Base-by-base conservation (phyloP, 2,888 invertebrate genomes). In the Apomyelois bistriatella region DNA sequence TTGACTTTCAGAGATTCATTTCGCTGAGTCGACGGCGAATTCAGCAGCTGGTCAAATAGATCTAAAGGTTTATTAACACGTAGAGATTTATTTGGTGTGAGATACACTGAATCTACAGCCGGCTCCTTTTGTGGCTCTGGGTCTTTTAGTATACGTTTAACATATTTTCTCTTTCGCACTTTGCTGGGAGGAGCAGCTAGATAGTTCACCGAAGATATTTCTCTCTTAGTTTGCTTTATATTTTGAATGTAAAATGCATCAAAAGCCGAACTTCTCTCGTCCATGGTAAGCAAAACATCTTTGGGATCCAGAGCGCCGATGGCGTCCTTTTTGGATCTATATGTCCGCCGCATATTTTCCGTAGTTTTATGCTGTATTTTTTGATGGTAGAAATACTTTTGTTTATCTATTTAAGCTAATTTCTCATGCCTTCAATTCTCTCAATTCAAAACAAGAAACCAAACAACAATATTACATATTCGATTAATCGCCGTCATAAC, bases 211-310 rank as follows among this genome's bases (percentile, higher is more conserved):
- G 72, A 76, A 51, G 87, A 85, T 50, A 82, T 58, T 63, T 88
- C 88, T 40, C 82, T 76, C 59, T 88, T 88, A 42, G 82, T 81
- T 76, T 86, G 85, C 61, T 89, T 90, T 49, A 90, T 79, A 67
- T 88, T 90, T 70, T 85, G 73, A 37, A 88, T 89, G 53, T 80
- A 90, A 79, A 79, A 89, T 10, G 86, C 88, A 59, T 89, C 81
- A 54, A 89, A 89, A 48, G 72, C 72, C 1, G 85, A 81, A 63
- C 74, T 76, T 64, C 80, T 85, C 40, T 79, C 79, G 55, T 86
- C 83, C 54, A 81, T 65, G 13, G 74, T 73, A 57, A 68, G 71
- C 15, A 86, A 60, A 13, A 84, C 68, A 67, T 87, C 82, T 70
- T 47, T 70, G 40, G 72, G 80, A 47, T 86, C 82, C 43, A 87